Evolutionary conservation across 2,797 vertebrate genomes (phyloP).

Genomic region (Tragelaphus eurycerus): DNA sequence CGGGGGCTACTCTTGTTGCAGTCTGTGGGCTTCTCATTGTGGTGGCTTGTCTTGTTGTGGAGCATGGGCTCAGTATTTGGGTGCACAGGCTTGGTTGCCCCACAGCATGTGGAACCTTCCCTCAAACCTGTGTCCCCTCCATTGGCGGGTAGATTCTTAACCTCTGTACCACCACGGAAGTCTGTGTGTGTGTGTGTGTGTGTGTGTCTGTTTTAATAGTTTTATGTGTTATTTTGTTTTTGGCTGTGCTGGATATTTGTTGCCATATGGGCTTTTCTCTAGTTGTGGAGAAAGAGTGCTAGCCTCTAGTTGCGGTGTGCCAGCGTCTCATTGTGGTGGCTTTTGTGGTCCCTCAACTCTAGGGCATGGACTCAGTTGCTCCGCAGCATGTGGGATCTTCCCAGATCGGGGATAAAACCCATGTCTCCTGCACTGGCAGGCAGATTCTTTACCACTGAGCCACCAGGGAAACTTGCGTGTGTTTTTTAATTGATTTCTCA

Average conservation of each 20-base stretch:
- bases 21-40: background rate
- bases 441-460: background rate
- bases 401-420: background rate
- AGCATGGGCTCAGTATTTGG: background rate
- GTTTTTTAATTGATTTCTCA: background rate
- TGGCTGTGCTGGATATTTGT: background rate
- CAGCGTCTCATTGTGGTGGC: background rate
- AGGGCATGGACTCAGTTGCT: background rate
- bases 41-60: background rate
- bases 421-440: background rate
- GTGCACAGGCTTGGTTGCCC: background rate
- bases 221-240: background rate
- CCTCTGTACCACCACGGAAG: background rate
- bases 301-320: background rate
- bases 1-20: background rate
- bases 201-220: background rate
- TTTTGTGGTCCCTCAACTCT: background rate
- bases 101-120: background rate
- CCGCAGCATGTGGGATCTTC: background rate
- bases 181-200: background rate
- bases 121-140: background rate
- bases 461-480: background rate
- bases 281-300: background rate
- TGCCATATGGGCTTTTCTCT: background rate
- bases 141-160: background rate